phyloP scores from a whole-genome alignment of 2,113 vertebrate genomes.

The Capreolus pygargus region DNA sequence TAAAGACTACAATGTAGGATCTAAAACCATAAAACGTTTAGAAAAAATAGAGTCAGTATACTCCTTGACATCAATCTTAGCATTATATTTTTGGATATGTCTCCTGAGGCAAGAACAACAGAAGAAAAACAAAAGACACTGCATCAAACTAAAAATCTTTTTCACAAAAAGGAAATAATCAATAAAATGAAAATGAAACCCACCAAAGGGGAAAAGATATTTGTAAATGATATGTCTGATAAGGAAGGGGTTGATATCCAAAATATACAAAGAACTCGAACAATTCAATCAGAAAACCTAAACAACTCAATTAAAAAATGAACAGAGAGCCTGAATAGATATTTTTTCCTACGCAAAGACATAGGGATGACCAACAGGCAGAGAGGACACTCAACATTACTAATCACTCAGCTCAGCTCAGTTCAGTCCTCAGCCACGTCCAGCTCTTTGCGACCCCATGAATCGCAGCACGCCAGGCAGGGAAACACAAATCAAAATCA shows the following conservation, averaged over 20 bases:
- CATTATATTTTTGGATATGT: background rate
- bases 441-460: too few relatives aligned
- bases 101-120: background rate
- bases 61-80: background rate
- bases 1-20: background rate
- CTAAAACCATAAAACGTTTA: background rate
- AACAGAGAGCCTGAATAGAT: background rate
- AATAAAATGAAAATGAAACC: background rate
- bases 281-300: background rate
- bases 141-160: background rate
- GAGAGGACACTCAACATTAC: background rate
- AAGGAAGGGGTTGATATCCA: background rate
- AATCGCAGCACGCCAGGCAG: too few relatives aligned
- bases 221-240: background rate
- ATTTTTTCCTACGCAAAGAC: background rate
- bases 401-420: too few relatives aligned
- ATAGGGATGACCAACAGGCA: background rate
- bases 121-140: background rate
- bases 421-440: too few relatives aligned
- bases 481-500: background rate
- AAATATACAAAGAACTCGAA: background rate
- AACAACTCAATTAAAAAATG: background rate
- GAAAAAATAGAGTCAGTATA: background rate
- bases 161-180: background rate
- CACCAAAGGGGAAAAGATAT: background rate